Evolutionary conservation across 2,888 invertebrate genomes (phyloP), one percentile per base, ranked within the genome.

Genomic region (Acleris emargana): DNA sequence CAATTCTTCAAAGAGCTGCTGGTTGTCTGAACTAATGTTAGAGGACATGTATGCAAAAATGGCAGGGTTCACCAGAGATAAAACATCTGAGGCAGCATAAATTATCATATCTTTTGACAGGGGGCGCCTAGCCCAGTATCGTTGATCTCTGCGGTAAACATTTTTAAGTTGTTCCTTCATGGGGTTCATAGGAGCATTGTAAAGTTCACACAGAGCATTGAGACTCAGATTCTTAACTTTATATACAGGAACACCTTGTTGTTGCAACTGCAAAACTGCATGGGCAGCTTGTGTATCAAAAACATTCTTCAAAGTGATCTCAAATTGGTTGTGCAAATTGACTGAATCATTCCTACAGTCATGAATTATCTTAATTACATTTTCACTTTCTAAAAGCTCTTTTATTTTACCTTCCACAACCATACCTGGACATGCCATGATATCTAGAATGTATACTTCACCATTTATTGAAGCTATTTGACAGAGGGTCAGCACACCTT

Each of bases 281-380:
- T 99, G 97, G 50, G 98, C 98, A 45, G 97, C 96, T 94, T 97
- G 98, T 43, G 98, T 98, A 83, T 98, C 98, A 84, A 98, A 98
- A 58, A 98, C 97, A 87, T 96, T 96, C 70, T 94, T 94, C 76
- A 98, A 88, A 61, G 95, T 94, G 71, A 98, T 96, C 72, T 96
- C 96, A 92, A 96, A 98, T 82, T 98, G 98, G 82, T 95, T 94
- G 89, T 95, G 96, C 73, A 98, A 94, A 91, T 97, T 97, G 54
- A 96, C 96, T 67, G 97, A 97, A 89, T 97, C 97, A 86, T 97
- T 98, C 69, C 97, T 94, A 81, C 98, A 98, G 83, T 98, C 98
- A 84, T 98, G 98, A 79, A 97, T 96, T 62, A 98, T 97, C 94
- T 98, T 98, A 64, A 97, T 93, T 68, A 98, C 95, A 84, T 94